Evolutionary conservation across 2,113 vertebrate genomes (phyloP), one percentile per base, ranked within the genome.

Genomic region (Cathartes aura): DNA sequence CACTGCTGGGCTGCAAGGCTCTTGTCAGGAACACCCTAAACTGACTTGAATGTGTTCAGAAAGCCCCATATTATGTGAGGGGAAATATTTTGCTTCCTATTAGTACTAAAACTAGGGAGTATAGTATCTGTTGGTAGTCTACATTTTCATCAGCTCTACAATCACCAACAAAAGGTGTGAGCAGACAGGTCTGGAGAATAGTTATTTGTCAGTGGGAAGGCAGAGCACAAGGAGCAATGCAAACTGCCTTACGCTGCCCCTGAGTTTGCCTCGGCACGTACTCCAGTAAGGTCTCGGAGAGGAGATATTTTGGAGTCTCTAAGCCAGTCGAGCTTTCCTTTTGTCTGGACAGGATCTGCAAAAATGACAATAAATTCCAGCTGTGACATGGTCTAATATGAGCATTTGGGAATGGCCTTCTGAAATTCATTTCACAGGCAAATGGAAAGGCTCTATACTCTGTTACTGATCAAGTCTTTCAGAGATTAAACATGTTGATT

Each of bases 231-330:
- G 36, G 17, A 62, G 47, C 42, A 42, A 2, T 5, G 42, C 3
- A 4, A 38, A 15, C 34, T 45, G 38, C 27, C 45, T 32, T 10
- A 5, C 1, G 0, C 30, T 27, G 34, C 48, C 29, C 20, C 29
- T 4, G 13, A 21, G 6, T 21, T 64, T 36, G 26, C 56, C 62
- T 68, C 1, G 0, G 12, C 9, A 10, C 20, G 0, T 42, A 2
- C 5, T 15, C 8, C 26, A 14, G 15, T 21, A 36, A 56, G 34
- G 34, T 16, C n/a, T 76, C 1, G 0, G 27, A 50, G 30, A 52
- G 21, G 30, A 72, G 12, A 3, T 26, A 2, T 29, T 59, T 47
- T 36, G 32, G 19, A 38, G 47, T 32, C 17, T 67, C n/a, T 29
- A 9, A 50, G 29, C 34, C 21, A 23, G 11, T 20, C 2, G 7